phyloP scores from a whole-genome alignment of 2,797 vertebrate genomes.

The Poeciliopsis presidionis region DNA sequence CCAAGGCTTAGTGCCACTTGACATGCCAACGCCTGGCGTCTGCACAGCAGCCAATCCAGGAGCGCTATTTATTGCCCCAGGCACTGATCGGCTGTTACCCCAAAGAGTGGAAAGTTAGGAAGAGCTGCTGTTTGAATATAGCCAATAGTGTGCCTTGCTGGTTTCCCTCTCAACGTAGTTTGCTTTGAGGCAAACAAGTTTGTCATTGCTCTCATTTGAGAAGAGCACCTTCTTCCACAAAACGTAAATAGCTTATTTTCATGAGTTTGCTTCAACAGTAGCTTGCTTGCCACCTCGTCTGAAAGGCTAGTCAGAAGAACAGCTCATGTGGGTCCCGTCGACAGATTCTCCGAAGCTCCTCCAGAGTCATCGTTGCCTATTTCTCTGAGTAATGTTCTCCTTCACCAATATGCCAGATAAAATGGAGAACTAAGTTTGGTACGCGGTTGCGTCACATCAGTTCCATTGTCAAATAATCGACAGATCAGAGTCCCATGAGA shows the following conservation, averaged over 20 bases:
- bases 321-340: neutral
- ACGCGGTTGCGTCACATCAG: neutral
- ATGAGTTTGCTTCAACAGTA: neutral
- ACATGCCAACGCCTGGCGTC: neutral
- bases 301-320: neutral
- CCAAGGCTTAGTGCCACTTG: neutral
- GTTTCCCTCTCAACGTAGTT: neutral
- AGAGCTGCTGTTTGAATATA: no score
- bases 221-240: neutral
- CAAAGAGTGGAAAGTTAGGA: neutral
- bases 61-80: neutral
- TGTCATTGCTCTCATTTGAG: neutral
- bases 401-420: neutral
- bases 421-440: neutral
- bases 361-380: neutral
- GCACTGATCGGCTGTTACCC: neutral
- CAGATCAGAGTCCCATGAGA: neutral
- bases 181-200: neutral
- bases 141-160: neutral
- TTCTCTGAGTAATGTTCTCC: neutral
- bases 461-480: neutral
- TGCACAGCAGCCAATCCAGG: neutral
- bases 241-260: neutral
- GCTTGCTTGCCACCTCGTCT: neutral
- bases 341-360: neutral